Percentiles rank a stretch among this genome's conserved stretches.
Evolutionary conservation across 2,797 vertebrate genomes (phyloP).

Genomic region (Pampus argenteus): DNA sequence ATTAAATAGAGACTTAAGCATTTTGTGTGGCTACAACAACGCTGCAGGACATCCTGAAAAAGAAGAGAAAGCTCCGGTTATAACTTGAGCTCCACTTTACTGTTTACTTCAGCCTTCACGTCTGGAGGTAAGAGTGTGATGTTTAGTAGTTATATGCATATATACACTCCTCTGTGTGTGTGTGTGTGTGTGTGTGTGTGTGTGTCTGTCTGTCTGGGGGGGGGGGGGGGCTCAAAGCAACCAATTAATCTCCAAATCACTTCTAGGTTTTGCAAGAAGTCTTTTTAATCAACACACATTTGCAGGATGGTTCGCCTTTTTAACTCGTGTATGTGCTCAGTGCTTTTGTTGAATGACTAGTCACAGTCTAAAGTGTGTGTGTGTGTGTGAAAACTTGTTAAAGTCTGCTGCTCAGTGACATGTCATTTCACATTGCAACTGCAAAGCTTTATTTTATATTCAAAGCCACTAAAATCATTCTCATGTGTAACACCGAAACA

Average conservation of each 20-base stretch:
- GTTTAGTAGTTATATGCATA: slow-evolving; percentile 8
- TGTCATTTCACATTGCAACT: slow-evolving; percentile 26
- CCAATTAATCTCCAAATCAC: not conserved
- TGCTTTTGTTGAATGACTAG: slow-evolving; percentile 29
- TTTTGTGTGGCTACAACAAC: slow-evolving; percentile 50
- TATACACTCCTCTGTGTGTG: not conserved
- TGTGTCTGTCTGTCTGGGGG: no score
- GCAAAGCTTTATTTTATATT: not conserved
- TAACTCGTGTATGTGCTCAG: slow-evolving; percentile 32
- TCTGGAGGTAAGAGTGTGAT: slow-evolving; percentile 69
- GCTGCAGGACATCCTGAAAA: slow-evolving; percentile 40
- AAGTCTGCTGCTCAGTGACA: slow-evolving; percentile 46
- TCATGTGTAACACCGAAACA: not conserved
- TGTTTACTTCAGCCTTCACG: slow-evolving; percentile 56
- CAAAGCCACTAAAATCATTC: not conserved
- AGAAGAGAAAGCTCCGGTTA: slow-evolving; percentile 4
- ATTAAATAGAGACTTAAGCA: slow-evolving; percentile 72
- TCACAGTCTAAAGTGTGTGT: slow-evolving; percentile 3
- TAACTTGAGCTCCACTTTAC: slow-evolving; percentile 31
- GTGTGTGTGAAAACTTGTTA: slow-evolving; percentile 22
- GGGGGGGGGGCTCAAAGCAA: slow-evolving; percentile 13
- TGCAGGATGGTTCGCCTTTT: slow-evolving; percentile 15
- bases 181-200: no score
- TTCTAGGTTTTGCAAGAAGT: slow-evolving; percentile 1
- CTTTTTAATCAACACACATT: slow-evolving; percentile 35